These are phyloP conservation scores for Nannoperca obscura DNA, from an alignment of 2,797 vertebrate species.

Conservation along the genomic window DNA sequence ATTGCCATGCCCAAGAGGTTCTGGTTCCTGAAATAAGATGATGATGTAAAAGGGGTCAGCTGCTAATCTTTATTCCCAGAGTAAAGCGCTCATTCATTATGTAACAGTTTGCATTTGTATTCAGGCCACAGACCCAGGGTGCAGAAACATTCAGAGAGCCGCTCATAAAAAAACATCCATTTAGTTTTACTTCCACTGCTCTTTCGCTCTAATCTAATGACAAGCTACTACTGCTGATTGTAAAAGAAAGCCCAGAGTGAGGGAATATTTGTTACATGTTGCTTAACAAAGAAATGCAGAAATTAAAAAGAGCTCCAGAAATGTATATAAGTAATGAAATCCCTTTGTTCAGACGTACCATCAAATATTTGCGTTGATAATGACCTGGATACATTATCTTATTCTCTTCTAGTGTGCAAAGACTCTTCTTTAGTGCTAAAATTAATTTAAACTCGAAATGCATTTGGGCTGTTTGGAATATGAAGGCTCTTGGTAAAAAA, in stretches of 20 bases:
- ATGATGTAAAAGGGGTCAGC: slow-evolving; percentile 84
- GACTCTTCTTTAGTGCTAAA: slow-evolving; percentile 56
- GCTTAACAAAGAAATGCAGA: slow-evolving; percentile 66
- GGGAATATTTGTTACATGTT: slow-evolving; percentile 62
- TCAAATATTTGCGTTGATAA: slow-evolving; percentile 78
- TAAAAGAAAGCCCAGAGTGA: slow-evolving; percentile 27
- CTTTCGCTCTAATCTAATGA: slow-evolving; percentile 41
- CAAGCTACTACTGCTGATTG: slow-evolving; percentile 29
- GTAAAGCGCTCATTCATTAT: slow-evolving; percentile 89
- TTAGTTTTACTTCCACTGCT: slow-evolving; percentile 69
- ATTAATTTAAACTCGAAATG: slow-evolving; percentile 73
- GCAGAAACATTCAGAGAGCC: slow-evolving; percentile 77
- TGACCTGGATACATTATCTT: slow-evolving; percentile 58
- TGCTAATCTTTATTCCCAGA: slow-evolving; percentile 86
- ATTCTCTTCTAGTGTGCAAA: slow-evolving; percentile 19
- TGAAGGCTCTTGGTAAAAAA: slow-evolving; percentile 38
- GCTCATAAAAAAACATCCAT: slow-evolving; percentile 75
- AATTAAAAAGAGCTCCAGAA: slow-evolving; percentile 59
- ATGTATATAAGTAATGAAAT: slow-evolving; percentile 65
- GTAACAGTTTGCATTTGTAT: slow-evolving; percentile 87
- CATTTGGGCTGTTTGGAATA: slow-evolving; percentile 56
- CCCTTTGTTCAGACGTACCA: slow-evolving; percentile 55
- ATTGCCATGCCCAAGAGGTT: slow-evolving; percentile 72
- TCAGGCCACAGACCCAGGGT: slow-evolving; percentile 82
- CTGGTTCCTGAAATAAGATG: slow-evolving; percentile 83